phyloP scores from a whole-genome alignment of 2,113 vertebrate genomes.

The Mormyrus lacerda region DNA sequence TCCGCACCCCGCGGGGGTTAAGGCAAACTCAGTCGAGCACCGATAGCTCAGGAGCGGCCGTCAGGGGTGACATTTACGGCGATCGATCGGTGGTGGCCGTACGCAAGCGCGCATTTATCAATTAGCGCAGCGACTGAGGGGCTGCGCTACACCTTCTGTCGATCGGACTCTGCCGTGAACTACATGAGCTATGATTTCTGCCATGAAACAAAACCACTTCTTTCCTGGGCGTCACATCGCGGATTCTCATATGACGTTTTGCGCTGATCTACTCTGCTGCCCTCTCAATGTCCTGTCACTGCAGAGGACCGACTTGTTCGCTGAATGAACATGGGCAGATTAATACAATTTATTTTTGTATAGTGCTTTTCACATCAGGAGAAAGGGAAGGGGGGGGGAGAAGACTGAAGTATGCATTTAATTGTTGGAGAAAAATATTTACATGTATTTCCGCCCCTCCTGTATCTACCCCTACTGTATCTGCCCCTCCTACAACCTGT shows the following conservation, averaged over 20 bases:
- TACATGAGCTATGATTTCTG: background rate
- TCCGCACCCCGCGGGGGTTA: background rate
- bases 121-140: conserved; percentile 38
- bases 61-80: conserved; percentile 52
- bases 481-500: background rate
- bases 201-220: background rate
- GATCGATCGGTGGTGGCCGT: conserved; percentile 52
- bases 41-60: conserved; percentile 16
- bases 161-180: background rate
- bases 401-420: too few species aligned
- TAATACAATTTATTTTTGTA: background rate
- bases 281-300: background rate
- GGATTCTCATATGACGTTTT: background rate
- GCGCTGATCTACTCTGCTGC: background rate
- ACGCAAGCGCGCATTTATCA: conserved; percentile 45
- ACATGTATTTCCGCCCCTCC: background rate
- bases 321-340: background rate
- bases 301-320: background rate
- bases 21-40: background rate
- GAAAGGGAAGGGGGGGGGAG: background rate
- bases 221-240: too few species aligned
- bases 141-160: background rate
- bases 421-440: background rate
- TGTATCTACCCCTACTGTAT: background rate
- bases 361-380: background rate